Conservation (phyloP, 2,888 invertebrate species). For the Microplitis manilae region DNA sequence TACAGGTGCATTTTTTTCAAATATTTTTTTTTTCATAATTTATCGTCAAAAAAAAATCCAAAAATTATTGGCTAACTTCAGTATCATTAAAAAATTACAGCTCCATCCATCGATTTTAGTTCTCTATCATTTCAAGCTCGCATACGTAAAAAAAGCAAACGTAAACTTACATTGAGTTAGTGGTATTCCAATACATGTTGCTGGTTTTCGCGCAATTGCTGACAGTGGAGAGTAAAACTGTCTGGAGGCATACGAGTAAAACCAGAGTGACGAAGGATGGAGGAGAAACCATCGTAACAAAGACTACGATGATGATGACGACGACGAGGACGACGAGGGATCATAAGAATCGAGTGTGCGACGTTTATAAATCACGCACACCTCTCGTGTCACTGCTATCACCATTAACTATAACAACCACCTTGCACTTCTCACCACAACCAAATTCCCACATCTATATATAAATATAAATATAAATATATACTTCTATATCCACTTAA, state of each 20-base stretch:
- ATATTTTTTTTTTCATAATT: too few relatives aligned
- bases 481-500: neutral
- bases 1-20: too few relatives aligned
- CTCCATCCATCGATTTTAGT: too few relatives aligned
- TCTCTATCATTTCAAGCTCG: too few relatives aligned
- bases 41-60: too few relatives aligned
- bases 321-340: constrained; percentile 21
- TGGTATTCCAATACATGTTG: constrained; percentile 92
- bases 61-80: too few relatives aligned
- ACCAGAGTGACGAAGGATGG: constrained; percentile 70
- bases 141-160: neutral
- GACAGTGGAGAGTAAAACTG: constrained; percentile 78
- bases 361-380: constrained; percentile 39
- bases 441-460: constrained; percentile 62
- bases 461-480: constrained; percentile 20
- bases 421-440: constrained; percentile 54
- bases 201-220: constrained; percentile 87
- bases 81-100: too few relatives aligned
- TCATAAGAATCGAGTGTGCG: constrained; percentile 35
- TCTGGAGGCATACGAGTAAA: constrained; percentile 75
- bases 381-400: constrained; percentile 49
- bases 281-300: constrained; percentile 68
- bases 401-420: constrained; percentile 57
- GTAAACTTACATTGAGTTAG: constrained; percentile 84
- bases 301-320: constrained; percentile 47